Evolutionary conservation across 2,113 vertebrate genomes (phyloP).

Genomic region (Pipa parva): DNA sequence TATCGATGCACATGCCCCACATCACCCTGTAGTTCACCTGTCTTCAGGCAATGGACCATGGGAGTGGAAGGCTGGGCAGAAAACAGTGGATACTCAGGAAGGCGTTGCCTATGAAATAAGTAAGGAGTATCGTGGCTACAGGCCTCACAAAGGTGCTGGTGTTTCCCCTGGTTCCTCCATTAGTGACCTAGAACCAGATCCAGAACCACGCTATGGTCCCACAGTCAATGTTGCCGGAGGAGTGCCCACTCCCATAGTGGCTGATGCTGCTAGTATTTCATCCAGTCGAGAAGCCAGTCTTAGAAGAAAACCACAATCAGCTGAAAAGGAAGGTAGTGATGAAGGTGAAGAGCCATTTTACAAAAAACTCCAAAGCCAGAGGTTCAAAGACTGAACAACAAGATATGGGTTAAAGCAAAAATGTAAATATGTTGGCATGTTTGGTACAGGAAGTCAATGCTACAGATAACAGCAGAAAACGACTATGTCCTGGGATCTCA

Average conservation of each 20-base stretch:
- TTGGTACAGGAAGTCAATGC: not conserved
- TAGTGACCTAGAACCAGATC: conserved; percentile 66
- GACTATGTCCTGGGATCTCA: not conserved
- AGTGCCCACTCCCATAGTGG: conserved; percentile 20
- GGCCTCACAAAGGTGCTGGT: conserved; percentile 53
- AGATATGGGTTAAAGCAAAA: not conserved
- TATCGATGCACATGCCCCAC: conserved; percentile 80
- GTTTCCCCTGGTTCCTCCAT: conserved; percentile 64
- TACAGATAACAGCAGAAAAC: conserved; percentile 18
- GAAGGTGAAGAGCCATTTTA: conserved; percentile 76
- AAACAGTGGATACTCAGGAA: conserved; percentile 48
- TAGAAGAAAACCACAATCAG: conserved; percentile 64
- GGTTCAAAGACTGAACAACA: conserved; percentile 71
- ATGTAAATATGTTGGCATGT: conserved; percentile 31
- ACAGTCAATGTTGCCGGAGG: conserved; percentile 49
- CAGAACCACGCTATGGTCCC: conserved; percentile 58
- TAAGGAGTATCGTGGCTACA: conserved; percentile 65
- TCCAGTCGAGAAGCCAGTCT: conserved; percentile 73
- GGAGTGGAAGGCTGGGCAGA: conserved; percentile 70
- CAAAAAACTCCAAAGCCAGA: conserved; percentile 71
- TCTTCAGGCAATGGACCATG: conserved; percentile 75
- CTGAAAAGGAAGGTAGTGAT: conserved; percentile 52
- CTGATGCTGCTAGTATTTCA: conserved; percentile 50
- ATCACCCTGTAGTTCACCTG: conserved; percentile 80
- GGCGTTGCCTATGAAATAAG: conserved; percentile 68